Conservation (phyloP, 2,113 vertebrate genomes). For the Nanorana parkeri region DNA sequence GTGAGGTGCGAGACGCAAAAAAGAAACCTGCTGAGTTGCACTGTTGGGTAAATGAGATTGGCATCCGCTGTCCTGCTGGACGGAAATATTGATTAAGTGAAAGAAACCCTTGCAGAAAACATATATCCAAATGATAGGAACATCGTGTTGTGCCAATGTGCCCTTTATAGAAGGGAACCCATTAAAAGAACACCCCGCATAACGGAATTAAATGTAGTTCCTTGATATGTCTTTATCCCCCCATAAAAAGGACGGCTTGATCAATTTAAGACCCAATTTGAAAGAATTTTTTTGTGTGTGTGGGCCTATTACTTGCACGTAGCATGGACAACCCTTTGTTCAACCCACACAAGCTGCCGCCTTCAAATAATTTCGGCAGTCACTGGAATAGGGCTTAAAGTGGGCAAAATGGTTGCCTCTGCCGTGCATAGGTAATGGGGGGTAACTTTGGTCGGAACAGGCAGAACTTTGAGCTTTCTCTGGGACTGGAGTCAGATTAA, state of each 20-base stretch:
- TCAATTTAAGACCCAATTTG: neutral
- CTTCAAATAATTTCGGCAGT: no score
- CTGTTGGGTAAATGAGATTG: constrained; percentile 36
- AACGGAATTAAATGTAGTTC: neutral
- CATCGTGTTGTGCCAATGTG: neutral
- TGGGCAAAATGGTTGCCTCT: neutral
- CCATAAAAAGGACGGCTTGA: neutral
- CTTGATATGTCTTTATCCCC: neutral
- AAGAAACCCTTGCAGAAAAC: constrained; percentile 39
- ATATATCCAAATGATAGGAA: constrained; percentile 29
- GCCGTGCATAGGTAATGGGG: constrained; percentile 14
- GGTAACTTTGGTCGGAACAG: neutral
- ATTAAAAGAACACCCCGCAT: constrained; percentile 53
- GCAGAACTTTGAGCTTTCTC: neutral
- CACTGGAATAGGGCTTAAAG: no score
- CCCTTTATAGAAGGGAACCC: constrained; percentile 26
- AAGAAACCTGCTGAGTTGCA: constrained; percentile 34
- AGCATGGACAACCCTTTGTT: neutral
- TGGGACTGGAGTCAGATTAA: neutral
- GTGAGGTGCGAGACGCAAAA: constrained; percentile 38
- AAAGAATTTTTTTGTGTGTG: neutral
- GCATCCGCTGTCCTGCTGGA: constrained; percentile 50
- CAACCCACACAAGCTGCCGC: no score
- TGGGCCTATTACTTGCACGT: neutral
- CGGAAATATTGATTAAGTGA: constrained; percentile 51